A percentile compares a stretch with the other conserved stretches of the same genome.
phyloP scores from a whole-genome alignment of 2,797 vertebrate genomes.

The Chaetodon trifasciatus region DNA sequence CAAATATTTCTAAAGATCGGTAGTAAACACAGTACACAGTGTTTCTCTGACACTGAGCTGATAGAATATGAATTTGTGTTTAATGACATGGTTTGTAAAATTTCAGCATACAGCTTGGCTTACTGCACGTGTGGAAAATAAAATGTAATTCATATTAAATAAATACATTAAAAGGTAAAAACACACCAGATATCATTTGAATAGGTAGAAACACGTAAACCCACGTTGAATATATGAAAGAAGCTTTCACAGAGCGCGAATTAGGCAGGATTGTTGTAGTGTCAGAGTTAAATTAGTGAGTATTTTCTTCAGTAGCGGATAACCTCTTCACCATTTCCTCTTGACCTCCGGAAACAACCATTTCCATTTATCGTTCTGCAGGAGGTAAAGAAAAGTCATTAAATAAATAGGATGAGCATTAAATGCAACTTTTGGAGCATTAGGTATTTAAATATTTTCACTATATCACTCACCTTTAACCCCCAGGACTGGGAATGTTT shows the following conservation, averaged over 20 bases:
- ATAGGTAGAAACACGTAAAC: neutral
- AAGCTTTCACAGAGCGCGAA: neutral
- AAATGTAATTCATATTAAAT: constrained; percentile 23
- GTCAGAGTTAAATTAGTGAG: constrained; percentile 49
- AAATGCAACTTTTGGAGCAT: neutral
- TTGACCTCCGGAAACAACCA: constrained; percentile 86
- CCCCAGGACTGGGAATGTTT: constrained; percentile 63
- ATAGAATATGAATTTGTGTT: neutral
- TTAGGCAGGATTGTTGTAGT: constrained; percentile 55
- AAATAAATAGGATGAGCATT: neutral
- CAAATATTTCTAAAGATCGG: constrained; percentile 7
- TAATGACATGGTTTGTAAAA: constrained; percentile 5
- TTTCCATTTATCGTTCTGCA: constrained; percentile 88
- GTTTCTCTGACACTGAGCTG: neutral
- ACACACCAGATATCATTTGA: neutral
- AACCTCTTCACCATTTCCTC: constrained; percentile 79
- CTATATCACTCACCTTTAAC: constrained; percentile 82
- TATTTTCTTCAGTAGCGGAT: constrained; percentile 30
- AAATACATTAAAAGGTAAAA: constrained; percentile 45
- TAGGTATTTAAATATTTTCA: neutral
- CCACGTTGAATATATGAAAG: constrained; percentile 1
- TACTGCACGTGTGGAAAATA: neutral
- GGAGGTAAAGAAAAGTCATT: constrained; percentile 26
- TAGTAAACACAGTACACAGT: neutral
- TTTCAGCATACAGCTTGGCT: neutral